A percentile compares a stretch with the other conserved stretches of the same genome.
Conservation (phyloP, 2,113 vertebrate species). For the Leucosticte australis region DNA sequence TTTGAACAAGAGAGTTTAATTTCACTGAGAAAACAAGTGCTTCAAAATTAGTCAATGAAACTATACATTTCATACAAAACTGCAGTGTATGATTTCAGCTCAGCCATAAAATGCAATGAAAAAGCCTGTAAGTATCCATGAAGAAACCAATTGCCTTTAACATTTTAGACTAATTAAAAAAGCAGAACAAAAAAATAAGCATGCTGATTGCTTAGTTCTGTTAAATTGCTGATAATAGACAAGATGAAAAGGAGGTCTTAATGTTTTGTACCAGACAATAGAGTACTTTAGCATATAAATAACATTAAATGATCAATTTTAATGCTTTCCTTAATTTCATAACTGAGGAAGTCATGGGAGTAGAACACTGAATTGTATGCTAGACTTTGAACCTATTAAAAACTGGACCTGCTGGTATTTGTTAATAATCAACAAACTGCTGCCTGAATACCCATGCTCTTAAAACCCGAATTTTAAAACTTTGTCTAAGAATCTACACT, state of each 20-base stretch:
- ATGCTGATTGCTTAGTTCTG: neutral
- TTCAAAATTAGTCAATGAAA: constrained; percentile 23
- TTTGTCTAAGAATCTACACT: neutral
- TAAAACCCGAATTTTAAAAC: neutral
- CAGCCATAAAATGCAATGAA: constrained; percentile 2
- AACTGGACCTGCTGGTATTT: neutral
- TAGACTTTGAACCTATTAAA: neutral
- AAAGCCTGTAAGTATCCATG: constrained; percentile 25
- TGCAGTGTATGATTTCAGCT: neutral
- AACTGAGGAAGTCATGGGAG: neutral
- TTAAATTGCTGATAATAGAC: constrained; percentile 14
- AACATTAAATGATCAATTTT: neutral
- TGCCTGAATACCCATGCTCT: neutral
- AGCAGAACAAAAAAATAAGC: neutral
- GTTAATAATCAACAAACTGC: neutral
- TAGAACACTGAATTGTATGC: neutral
- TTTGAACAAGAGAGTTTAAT: constrained; percentile 6
- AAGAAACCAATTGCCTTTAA: constrained; percentile 36
- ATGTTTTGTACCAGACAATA: neutral
- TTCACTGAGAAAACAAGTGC: neutral
- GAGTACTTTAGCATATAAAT: constrained; percentile 1
- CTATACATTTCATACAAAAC: neutral
- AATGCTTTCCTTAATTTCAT: neutral
- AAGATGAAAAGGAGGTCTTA: neutral
- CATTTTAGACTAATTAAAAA: constrained; percentile 14